Base-by-base conservation (phyloP, 92 coral and sea anemone genomes). In the Heteractis magnifica region DNA sequence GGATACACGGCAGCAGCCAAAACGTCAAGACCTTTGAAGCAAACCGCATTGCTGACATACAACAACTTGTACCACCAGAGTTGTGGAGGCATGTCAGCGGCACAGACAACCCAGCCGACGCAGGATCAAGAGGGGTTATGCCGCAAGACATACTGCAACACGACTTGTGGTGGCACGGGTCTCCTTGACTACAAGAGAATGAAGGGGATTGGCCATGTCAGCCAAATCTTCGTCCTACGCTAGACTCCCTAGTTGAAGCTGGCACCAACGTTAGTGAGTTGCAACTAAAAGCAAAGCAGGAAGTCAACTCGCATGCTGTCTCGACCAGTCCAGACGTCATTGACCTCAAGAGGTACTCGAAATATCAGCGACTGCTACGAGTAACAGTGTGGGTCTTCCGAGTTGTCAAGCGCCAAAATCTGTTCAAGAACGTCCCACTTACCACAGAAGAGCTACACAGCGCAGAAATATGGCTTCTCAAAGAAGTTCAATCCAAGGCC, bases 131-230 rank as follows among this genome's bases (percentile, higher is more conserved):
- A 76, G 92, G 95, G 23, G 21, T 85, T 20, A 56, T 71, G 0
- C 87, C 89, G 15, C 78, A 60, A 59, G 86, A 84, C 26, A 62
- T 85, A 50, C 34, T 65, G 34, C 26, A 85, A 18, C 87, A 87
- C 79, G 65, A 84, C 6, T 78, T 84, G 9, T 91, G 89, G 91
- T 91, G 87, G 89, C 77, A 89, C 60, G 91, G 91, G 15, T 91
- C 91, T 48, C 13, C 56, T 12, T 90, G 90, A 90, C 59, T 90
- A 19, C 79, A 75, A 51, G 51, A 62, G 15, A 78, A 86, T 48
- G 78, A 84, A 34, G 51, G 71, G 13, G 50, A 44, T 16, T 90
- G 90, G 90, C 90, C 72, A 18, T 55, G 79, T 80, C 73, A 76
- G 75, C 80, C 76, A 52, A 48, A 77, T 21, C 21, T 58, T 15